phyloP scores from a whole-genome alignment of 2,797 vertebrate species.

The Catamblyrhynchus diadema region DNA sequence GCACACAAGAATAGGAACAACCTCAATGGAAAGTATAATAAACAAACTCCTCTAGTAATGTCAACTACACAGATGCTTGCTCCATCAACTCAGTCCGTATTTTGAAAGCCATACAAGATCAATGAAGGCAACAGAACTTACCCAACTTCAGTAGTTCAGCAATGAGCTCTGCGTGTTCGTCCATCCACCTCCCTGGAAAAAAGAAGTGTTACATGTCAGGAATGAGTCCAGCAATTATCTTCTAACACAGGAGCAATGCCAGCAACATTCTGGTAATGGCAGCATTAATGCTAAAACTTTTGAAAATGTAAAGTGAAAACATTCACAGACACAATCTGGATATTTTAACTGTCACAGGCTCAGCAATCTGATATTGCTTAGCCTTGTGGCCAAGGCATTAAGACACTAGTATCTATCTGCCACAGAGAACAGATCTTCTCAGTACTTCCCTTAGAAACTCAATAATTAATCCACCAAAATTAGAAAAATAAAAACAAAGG shows the following conservation, averaged over 20 bases:
- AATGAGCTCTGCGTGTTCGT: background rate
- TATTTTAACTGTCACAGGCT: slow-evolving; percentile 6
- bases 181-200: background rate
- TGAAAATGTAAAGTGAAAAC: slow-evolving; percentile 23
- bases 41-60: background rate
- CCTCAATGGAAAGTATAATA: background rate
- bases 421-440: background rate
- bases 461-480: background rate
- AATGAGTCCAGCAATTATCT: background rate
- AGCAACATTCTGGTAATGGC: slow-evolving; percentile 23
- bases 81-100: background rate
- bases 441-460: background rate
- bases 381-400: background rate
- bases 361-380: background rate
- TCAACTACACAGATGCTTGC: background rate
- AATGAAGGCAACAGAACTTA: background rate
- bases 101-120: background rate
- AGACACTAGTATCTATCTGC: background rate
- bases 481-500: background rate
- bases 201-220: background rate
- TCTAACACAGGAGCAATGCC: background rate
- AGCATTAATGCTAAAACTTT: slow-evolving; percentile 19
- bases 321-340: slow-evolving; percentile 17
- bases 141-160: background rate
- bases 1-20: background rate